phyloP scores from a whole-genome alignment of 92 coral and sea anemone genomes.

The Parazoanthus swiftii region DNA sequence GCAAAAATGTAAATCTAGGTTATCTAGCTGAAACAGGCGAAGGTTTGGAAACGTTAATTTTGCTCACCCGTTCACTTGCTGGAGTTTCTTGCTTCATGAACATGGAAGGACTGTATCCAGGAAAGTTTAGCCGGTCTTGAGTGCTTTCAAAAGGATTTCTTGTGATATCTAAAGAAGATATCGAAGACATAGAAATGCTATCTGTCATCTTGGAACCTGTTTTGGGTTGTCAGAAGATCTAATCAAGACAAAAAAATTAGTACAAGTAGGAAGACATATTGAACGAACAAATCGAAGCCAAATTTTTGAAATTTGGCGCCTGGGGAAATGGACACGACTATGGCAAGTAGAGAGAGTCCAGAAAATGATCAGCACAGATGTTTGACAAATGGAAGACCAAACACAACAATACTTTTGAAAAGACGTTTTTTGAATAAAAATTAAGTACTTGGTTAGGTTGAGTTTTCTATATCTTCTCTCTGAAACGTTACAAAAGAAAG shows the following conservation, averaged over 20 bases:
- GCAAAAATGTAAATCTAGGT: background rate
- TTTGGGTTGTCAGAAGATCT: background rate
- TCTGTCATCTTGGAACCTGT: conserved; percentile 57
- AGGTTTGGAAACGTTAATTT: background rate
- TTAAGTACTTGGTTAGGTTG: background rate
- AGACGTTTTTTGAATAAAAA: background rate
- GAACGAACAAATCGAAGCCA: conserved; percentile 36
- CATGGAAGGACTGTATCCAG: conserved; percentile 97
- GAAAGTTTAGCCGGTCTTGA: conserved; percentile 78
- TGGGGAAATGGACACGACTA: conserved; percentile 48
- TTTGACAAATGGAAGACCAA: background rate
- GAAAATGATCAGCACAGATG: background rate
- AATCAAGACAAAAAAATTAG: background rate
- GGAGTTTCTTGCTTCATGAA: conserved; percentile 88
- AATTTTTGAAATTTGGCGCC: conserved; percentile 83
- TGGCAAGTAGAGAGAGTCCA: conserved; percentile 60
- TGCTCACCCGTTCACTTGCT: conserved; percentile 78
- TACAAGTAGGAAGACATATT: background rate
- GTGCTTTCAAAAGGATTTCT: conserved; percentile 93
- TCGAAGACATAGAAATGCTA: conserved; percentile 56
- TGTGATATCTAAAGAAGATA: conserved; percentile 78
- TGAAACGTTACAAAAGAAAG: background rate
- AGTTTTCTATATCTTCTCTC: background rate
- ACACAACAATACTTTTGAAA: background rate
- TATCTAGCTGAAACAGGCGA: background rate